phyloP scores from a whole-genome alignment of 1,140 invertebrate genomes.

The Dendroctonus ponderosae region DNA sequence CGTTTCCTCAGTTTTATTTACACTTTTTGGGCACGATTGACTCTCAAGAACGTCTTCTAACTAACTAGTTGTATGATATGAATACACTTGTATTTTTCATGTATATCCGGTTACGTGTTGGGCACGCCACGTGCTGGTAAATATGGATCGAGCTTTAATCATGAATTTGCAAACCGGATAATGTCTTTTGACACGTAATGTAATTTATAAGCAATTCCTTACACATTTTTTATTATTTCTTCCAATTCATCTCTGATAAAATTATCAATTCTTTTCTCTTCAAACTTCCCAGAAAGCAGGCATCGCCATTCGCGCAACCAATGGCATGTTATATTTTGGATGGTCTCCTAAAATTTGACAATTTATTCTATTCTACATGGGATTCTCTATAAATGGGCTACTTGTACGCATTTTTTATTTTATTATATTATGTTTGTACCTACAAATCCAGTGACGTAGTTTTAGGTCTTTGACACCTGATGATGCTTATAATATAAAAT shows the following conservation, averaged over 20 bases:
- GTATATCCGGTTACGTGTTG: not conserved
- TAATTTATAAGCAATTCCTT: constrained; percentile 12
- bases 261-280: constrained; percentile 30
- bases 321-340: constrained; percentile 40
- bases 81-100: not conserved
- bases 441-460: too few relatives aligned
- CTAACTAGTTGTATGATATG: too few relatives aligned
- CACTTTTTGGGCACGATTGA: not conserved
- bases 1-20: constrained; percentile 9
- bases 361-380: too few relatives aligned
- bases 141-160: too few relatives aligned
- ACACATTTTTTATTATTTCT: constrained; percentile 34
- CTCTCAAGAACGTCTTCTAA: too few relatives aligned
- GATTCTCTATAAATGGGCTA: too few relatives aligned
- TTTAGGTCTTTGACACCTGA: too few relatives aligned
- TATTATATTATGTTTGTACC: too few relatives aligned
- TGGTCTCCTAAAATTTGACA: constrained; percentile 32
- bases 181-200: not conserved
- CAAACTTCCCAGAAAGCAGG: constrained; percentile 44
- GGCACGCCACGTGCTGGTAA: too few relatives aligned
- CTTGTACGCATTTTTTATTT: too few relatives aligned
- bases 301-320: constrained; percentile 45
- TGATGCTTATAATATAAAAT: too few relatives aligned
- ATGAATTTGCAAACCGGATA: not conserved
- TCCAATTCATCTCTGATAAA: constrained; percentile 31